Evolutionary conservation across 2,113 vertebrate genomes (phyloP), one percentile per base, ranked within the genome.

Genomic region (Psittacula cyanocephala): DNA sequence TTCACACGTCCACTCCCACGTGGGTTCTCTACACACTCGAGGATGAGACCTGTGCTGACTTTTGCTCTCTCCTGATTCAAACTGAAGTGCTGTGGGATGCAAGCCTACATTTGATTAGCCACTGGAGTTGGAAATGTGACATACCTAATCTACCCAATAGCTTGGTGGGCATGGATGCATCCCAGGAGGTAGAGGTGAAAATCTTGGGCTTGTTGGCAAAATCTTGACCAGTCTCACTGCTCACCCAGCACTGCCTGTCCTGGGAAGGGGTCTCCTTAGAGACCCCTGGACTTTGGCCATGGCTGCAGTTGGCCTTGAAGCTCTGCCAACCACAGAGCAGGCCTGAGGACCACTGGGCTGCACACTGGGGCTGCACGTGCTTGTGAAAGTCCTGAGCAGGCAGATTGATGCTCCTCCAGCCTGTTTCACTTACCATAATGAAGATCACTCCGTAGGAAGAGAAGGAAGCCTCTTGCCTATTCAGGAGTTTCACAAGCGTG

Each of bases 401-500:
- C 91, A 94, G 77, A 76, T 53, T 0, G 2, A 52, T 68, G 77
- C 65, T 93, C 72, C 86, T 91, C 24, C 55, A 86, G 57, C 49
- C 57, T 89, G 83, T 93, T 90, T 95, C 88, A 0, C 64, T 94
- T 93, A 94, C 52, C 74, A 91, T 72, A 79, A 60, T 28, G 41
- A 90, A 93, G 91, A 75, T 44, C 53, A 57, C 24, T 87, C 72
- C 0, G 92, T 86, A 93, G 83, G 91, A 96, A 91, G 91, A 72
- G 65, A 94, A 90, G 76, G 41, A 86, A 95, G 44, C 35, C 83
- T 96, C 93, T 94, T 77, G 92, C 81, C 78, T 95, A 81, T 94
- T 96, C 86, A 92, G 65, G 53, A 93, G 93, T 96, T 97, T 97
- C 95, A 96, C 28, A 96, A 92, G 72, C 2, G 9, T 92, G 67